Conservation (phyloP, 2,797 vertebrate species). For the Sebastes alutus region DNA sequence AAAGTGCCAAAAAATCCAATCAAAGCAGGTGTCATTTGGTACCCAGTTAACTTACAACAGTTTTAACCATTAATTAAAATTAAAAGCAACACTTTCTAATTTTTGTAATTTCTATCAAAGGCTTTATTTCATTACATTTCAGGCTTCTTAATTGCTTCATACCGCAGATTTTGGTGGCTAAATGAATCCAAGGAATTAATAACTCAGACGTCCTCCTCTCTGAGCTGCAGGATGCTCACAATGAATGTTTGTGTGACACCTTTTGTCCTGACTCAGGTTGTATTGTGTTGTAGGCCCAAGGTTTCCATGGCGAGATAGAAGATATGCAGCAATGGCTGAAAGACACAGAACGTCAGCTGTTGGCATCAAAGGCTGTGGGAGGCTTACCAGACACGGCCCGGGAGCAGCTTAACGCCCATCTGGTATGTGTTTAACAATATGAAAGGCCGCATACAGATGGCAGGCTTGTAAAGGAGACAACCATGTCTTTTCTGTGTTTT, state of each 20-base stretch:
- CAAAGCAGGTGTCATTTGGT: fast-evolving
- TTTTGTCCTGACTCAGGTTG: conserved; percentile 80
- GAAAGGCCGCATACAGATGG: conserved; percentile 80
- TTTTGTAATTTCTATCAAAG: not conserved
- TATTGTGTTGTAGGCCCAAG: conserved; percentile 93
- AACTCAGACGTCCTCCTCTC: conserved; percentile 51
- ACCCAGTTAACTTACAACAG: not conserved
- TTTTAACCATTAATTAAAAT: not conserved
- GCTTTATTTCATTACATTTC: not conserved
- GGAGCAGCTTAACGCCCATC: conserved; percentile 97
- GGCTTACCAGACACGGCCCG: conserved; percentile 98
- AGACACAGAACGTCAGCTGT: conserved; percentile 97
- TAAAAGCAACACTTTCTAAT: not conserved
- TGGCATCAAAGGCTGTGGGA: conserved; percentile 96
- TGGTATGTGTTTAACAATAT: conserved; percentile 90
- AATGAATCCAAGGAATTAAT: conserved; percentile 57
- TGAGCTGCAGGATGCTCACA: conserved; percentile 45
- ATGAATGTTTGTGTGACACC: conserved; percentile 70
- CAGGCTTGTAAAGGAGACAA: conserved; percentile 64
- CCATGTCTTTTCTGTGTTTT: conserved; percentile 73
- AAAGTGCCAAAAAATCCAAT: not conserved
- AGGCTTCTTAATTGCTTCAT: conserved; percentile 8
- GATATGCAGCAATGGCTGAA: conserved; percentile 98
- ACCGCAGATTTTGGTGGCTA: not conserved
- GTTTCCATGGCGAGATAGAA: conserved; percentile 99